Base-by-base conservation (phyloP, 2,888 invertebrate genomes). In the Fragum whitleyi region DNA sequence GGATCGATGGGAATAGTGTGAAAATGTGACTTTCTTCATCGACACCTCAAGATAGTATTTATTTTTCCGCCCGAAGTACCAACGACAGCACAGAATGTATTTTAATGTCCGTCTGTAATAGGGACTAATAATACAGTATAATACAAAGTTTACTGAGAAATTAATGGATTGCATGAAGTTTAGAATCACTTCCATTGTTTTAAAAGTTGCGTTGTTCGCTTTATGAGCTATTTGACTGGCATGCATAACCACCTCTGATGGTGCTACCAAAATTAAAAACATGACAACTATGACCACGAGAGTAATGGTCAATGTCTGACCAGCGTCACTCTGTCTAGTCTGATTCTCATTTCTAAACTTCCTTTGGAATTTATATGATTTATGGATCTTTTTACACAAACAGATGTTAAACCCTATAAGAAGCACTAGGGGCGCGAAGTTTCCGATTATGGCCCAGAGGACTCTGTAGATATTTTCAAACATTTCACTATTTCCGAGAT, bases 121-220 rank as follows among this genome's bases (percentile, higher is more conserved):
- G 90, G 96, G 96, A 85, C 96, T 96, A 93, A 96, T 96, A 79
- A 96, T 95, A 92, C 96, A 96, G 94, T 97, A 97, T 81, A 97
- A 96, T 93, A 96, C 96, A 94, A 97, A 97, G 51, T 96, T 96
- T 83, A 96, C 95, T 42, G 96, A 96, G 93, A 96, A 97, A 94
- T 96, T 96, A 86, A 96, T 95, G 67, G 96, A 95, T 94, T 97
- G 96, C 92, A 97, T 94, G 42, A 96, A 94, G 94, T 97, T 97
- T 75, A 96, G 96, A 68, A 96, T 86, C 21, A 87, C 88, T 72
- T 91, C 90, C 19, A 91, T 92, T 0, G 91, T 90, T 81, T 90
- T 91, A 68, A 88, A 89, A 1, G 88, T 79, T 71, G 91, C 90
- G 65, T 86, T 86, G 70, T 86, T 86, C n/a, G 85, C 86, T n/a